Conservation (phyloP, 2,113 vertebrate species). For the Chaetops frenatus region DNA sequence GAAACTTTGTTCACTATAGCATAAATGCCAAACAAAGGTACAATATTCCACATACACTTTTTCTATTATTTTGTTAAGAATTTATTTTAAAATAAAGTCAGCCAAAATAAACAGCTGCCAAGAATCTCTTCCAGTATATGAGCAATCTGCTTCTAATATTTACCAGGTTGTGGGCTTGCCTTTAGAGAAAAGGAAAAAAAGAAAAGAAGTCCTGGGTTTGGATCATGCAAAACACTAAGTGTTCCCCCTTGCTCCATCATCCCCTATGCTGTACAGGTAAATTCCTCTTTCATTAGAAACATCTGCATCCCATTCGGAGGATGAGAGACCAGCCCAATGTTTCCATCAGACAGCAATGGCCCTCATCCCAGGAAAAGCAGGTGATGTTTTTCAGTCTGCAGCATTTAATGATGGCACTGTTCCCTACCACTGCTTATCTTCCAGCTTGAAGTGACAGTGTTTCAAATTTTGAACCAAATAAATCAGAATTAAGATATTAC, state of each 20-base stretch:
- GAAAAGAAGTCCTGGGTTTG: background rate
- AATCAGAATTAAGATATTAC: conserved; percentile 29
- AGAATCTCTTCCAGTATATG: background rate
- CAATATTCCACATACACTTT: background rate
- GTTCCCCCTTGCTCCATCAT: background rate
- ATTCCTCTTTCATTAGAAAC: background rate
- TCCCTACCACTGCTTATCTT: background rate
- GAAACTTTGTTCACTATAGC: background rate
- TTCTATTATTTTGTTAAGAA: background rate
- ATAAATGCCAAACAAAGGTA: background rate
- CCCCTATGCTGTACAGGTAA: background rate
- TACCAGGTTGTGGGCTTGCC: background rate
- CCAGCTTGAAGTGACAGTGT: background rate
- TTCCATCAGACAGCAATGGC: background rate
- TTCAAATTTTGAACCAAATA: background rate
- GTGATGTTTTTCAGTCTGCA: conserved; percentile 17
- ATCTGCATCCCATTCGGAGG: background rate
- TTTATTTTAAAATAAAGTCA: background rate
- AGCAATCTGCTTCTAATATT: conserved; percentile 20
- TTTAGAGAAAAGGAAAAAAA: background rate
- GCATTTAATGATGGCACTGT: background rate
- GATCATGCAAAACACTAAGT: background rate
- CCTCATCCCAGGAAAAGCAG: background rate
- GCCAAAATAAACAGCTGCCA: conserved; percentile 6
- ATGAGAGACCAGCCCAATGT: background rate